These are phyloP conservation scores for Salmo trutta DNA, from an alignment of 2,797 vertebrate genomes.

Conservation along the genomic window DNA sequence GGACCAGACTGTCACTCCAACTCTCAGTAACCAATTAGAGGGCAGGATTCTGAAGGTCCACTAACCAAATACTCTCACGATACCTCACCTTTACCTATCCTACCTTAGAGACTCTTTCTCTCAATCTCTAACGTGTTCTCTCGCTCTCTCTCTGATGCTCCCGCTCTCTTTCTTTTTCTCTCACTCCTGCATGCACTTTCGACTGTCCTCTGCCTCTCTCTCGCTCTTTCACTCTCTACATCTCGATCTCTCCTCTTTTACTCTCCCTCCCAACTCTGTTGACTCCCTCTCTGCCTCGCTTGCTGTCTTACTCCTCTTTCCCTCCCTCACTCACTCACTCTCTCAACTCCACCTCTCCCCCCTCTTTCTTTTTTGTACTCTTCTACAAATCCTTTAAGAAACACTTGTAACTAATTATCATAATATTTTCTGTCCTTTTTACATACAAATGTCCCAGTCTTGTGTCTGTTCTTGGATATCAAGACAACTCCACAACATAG, in stretches of 20 bases:
- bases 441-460: no score
- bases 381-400: not conserved
- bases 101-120: slow-evolving; percentile 49
- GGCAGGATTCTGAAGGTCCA: slow-evolving; percentile 13
- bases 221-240: not conserved
- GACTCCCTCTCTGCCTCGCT: slow-evolving; percentile 1
- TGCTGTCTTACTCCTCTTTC: not conserved
- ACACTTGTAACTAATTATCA: not conserved
- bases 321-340: not conserved
- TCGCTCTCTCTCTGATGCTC: slow-evolving; percentile 13
- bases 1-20: slow-evolving; percentile 60
- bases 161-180: slow-evolving; percentile 21
- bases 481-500: not conserved
- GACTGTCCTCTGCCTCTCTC: not conserved
- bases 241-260: slow-evolving; percentile 9
- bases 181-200: slow-evolving; percentile 9
- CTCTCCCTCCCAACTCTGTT: not conserved
- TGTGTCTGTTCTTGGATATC: not conserved
- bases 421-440: not conserved
- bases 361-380: slow-evolving; percentile 6
- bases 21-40: slow-evolving; percentile 69
- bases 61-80: slow-evolving; percentile 25
- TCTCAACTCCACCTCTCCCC: not conserved
- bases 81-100: slow-evolving; percentile 47
- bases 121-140: slow-evolving; percentile 33